Percentiles rank a stretch among this genome's conserved stretches.
Conservation (phyloP, 2,797 vertebrate genomes). For the Margarornis squamiger region DNA sequence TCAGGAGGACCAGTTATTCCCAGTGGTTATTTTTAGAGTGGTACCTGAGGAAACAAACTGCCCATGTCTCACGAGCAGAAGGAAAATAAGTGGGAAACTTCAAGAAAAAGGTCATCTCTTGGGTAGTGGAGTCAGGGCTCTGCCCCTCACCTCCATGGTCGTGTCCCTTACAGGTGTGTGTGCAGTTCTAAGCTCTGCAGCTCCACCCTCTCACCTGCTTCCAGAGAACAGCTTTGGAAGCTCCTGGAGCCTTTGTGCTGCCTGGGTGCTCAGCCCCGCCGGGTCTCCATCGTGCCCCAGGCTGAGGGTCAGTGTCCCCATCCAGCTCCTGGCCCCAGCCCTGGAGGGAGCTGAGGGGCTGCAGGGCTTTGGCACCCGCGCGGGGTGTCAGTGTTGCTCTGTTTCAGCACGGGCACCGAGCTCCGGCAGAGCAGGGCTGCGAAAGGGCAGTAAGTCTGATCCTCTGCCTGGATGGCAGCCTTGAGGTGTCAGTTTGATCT, state of each 20-base stretch:
- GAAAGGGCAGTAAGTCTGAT: fast-evolving
- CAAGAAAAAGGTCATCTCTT: background rate
- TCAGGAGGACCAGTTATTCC: background rate
- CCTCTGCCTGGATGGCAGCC: fast-evolving
- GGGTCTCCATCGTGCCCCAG: too few relatives aligned
- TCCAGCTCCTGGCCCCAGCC: background rate
- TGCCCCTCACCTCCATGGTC: fast-evolving
- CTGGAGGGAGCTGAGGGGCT: background rate
- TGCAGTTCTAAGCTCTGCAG: background rate
- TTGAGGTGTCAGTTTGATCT: fast-evolving
- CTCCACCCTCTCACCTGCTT: fast-evolving
- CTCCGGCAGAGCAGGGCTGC: fast-evolving
- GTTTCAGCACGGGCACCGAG: fast-evolving
- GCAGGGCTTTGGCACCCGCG: background rate
- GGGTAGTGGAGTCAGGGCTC: too few relatives aligned
- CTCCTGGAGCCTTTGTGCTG: background rate
- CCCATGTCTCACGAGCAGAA: background rate
- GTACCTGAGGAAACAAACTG: background rate
- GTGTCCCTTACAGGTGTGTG: fast-evolving
- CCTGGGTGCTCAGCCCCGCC: too few relatives aligned
- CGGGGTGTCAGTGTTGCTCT: conserved; percentile 7
- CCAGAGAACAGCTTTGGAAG: fast-evolving
- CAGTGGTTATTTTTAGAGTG: background rate
- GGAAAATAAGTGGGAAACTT: background rate
- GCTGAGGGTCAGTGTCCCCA: background rate